Percentiles rank a stretch among this genome's conserved stretches.
Conservation (phyloP, 2,113 vertebrate genomes). For the Syrrhaptes paradoxus region DNA sequence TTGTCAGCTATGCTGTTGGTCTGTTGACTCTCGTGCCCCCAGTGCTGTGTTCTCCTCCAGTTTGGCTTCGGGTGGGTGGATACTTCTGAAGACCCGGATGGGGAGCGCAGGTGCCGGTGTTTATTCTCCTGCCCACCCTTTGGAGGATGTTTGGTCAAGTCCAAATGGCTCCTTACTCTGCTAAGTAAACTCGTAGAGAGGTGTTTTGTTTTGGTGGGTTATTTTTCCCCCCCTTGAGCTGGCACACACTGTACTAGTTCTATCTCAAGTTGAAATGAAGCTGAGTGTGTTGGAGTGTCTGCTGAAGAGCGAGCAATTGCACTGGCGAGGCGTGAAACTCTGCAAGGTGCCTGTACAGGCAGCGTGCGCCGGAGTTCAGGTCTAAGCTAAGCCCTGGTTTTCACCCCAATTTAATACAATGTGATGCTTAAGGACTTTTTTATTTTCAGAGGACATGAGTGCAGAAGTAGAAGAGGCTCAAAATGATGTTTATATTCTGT, state of each 20-base stretch:
- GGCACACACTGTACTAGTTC: accelerated
- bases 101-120: accelerated
- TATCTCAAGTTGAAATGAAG: not conserved
- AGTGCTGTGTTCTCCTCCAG: accelerated
- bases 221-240: not conserved
- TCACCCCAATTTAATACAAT: not conserved
- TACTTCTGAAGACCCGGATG: accelerated
- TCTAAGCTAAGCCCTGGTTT: not conserved
- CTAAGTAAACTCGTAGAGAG: not conserved
- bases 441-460: not conserved
- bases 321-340: not conserved
- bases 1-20: not conserved
- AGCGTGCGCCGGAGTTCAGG: not conserved
- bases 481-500: not conserved
- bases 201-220: not conserved
- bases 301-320: not conserved
- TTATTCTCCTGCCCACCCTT: not conserved
- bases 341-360: not conserved
- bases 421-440: not conserved
- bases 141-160: not conserved
- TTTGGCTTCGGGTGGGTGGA: not conserved
- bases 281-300: not conserved
- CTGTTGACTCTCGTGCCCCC: not conserved
- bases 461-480: not conserved
- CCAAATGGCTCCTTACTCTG: not conserved